These are phyloP conservation scores for Varanus komodoensis DNA, from an alignment of 2,113 vertebrate species.

Conservation along the genomic window DNA sequence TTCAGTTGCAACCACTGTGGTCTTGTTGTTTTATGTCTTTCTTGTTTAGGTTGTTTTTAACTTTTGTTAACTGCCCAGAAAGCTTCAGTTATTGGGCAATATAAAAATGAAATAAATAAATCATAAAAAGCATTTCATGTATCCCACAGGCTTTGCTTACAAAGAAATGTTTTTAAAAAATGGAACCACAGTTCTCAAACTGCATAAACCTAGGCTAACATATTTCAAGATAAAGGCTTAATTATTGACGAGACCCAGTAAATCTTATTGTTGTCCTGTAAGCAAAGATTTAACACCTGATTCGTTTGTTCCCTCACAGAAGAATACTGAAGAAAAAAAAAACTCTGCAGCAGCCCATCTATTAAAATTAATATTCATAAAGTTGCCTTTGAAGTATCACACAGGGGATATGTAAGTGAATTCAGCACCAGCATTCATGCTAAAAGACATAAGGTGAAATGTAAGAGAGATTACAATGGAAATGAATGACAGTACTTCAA, in stretches of 20 bases:
- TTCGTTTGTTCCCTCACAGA: background rate
- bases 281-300: background rate
- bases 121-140: background rate
- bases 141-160: background rate
- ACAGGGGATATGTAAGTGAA: slow-evolving; percentile 5
- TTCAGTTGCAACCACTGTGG: too few species aligned
- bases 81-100: too few species aligned
- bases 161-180: background rate
- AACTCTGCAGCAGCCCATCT: background rate
- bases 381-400: slow-evolving; percentile 17
- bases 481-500: slow-evolving; percentile 13
- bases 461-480: slow-evolving; percentile 17
- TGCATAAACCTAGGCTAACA: background rate
- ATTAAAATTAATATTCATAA: slow-evolving; percentile 19
- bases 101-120: too few species aligned
- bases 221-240: background rate
- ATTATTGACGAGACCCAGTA: background rate
- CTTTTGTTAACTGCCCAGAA: too few species aligned
- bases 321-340: background rate
- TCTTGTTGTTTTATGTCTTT: too few species aligned
- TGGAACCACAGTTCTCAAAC: background rate
- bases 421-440: background rate
- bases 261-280: background rate
- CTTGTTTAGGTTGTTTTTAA: too few species aligned
- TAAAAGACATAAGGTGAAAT: slow-evolving; percentile 3